phyloP scores from a whole-genome alignment of 1,140 invertebrate genomes.

The Venustaconcha ellipsiformis region DNA sequence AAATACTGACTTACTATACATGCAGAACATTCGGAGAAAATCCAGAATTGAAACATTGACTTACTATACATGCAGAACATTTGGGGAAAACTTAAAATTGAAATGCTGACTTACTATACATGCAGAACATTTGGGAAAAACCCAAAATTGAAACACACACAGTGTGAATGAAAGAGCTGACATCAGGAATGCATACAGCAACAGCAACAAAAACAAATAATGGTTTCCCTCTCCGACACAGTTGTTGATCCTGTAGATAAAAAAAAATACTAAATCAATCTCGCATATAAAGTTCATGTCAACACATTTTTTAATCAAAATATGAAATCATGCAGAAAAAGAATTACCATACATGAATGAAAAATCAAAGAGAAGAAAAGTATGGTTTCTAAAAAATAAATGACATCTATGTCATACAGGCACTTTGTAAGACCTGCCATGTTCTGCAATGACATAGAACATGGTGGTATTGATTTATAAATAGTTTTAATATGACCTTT shows the following conservation, averaged over 20 bases:
- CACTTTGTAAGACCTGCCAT: no score
- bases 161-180: constrained; percentile 33
- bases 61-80: no score
- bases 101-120: constrained; percentile 13
- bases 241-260: constrained; percentile 59
- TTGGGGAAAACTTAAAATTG: no score
- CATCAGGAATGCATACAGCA: constrained; percentile 44
- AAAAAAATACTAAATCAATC: neutral
- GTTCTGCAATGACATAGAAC: no score
- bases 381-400: no score
- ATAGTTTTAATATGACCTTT: no score
- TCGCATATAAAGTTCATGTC: neutral
- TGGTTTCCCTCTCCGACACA: constrained; percentile 63
- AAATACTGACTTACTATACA: constrained; percentile 16
- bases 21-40: constrained; percentile 37
- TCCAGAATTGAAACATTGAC: constrained; percentile 35
- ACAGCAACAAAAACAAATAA: constrained; percentile 50
- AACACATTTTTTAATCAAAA: neutral
- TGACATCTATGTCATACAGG: no score
- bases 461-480: no score
- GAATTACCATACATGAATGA: no score
- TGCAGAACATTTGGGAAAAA: constrained; percentile 38
- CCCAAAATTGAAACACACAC: constrained; percentile 44
- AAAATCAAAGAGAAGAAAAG: no score
- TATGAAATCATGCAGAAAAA: no score